Evolutionary conservation across 2,113 vertebrate species (phyloP), one percentile per base, ranked within the genome.

Genomic region (Mungos mungo): DNA sequence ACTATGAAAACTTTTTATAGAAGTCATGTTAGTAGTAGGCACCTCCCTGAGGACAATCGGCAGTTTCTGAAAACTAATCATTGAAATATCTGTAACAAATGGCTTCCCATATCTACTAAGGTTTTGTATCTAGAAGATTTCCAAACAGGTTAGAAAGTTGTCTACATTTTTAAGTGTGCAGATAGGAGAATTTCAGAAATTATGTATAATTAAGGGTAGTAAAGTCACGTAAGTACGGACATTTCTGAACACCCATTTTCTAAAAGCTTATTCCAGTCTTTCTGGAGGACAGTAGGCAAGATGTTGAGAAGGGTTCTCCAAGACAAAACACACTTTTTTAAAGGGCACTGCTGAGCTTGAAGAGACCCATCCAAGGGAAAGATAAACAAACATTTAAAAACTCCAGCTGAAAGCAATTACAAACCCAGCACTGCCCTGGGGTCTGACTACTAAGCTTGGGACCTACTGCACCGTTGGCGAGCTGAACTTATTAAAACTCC

Each of bases 51-150:
- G 63, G 29, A 82, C 35, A 87, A 93, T 23, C 10, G 65, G 69
- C 29, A 66, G 4, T 35, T 91, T 33, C 63, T 86, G n/a, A 89
- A 96, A 95, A 60, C 1, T 33, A 68, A 69, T 33, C 52, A 74
- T 72, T 77, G 80, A 66, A 80, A 69, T 54, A 95, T 80, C 4
- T 33, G 1, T 45, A 95, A 88, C 50, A 91, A 95, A 76, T 84
- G 16, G 18, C 33, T 88, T 95, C 54, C 54, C 86, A 96, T 96
- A 76, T 71, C 19, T 45, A 93, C 33, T 35, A 68, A 76, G 45
- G 21, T 41, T 93, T 92, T 97, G 72, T 4, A 92, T 88, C 47
- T 45, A 27, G n/a, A 96, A 93, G 71, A 72, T 21, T 91, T 88
- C 68, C 23, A 74, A 92, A 90, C 63, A 88, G 12, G 54, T 66